A percentile compares a stretch with the other conserved stretches of the same genome.
These are phyloP conservation scores for Drosophila longiperda DNA, from an alignment of 2,888 invertebrate species.

Conservation along the genomic window DNA sequence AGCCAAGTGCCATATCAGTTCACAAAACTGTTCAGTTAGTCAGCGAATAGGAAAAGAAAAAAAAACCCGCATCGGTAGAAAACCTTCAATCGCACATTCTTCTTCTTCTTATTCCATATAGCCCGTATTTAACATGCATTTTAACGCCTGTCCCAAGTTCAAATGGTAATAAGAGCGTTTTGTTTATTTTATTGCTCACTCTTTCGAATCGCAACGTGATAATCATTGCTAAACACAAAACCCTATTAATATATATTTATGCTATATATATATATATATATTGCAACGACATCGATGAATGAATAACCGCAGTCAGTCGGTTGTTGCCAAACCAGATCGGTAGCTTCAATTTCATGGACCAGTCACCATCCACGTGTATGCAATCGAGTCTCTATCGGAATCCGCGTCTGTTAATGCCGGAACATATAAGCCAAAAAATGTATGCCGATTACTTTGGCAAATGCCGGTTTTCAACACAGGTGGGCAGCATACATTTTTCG, in stretches of 20 bases:
- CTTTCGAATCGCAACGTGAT: conserved; percentile 67
- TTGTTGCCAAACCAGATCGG: conserved; percentile 56
- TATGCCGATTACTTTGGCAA: conserved; percentile 63
- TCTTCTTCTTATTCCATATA: conserved; percentile 28
- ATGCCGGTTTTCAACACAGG: conserved; percentile 64
- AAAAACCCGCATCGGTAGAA: conserved; percentile 51
- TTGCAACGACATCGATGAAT: conserved; percentile 56
- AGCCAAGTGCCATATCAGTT: conserved; percentile 18
- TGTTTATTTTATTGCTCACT: conserved; percentile 52
- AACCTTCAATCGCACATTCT: conserved; percentile 61
- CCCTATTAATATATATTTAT: conserved; percentile 8
- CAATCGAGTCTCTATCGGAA: conserved; percentile 27
- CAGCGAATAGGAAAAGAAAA: conserved; percentile 45
- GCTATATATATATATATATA: conserved; percentile 1
- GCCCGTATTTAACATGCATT: conserved; percentile 66
- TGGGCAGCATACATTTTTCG: conserved; percentile 52
- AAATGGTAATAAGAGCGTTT: conserved; percentile 60
- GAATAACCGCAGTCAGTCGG: conserved; percentile 50
- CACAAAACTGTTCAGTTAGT: conserved; percentile 32
- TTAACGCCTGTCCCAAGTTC: conserved; percentile 72
- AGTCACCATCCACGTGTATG: conserved; percentile 59
- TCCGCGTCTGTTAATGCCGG: conserved; percentile 63
- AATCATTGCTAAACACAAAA: conserved; percentile 59
- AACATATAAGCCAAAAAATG: conserved; percentile 74
- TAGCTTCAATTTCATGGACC: conserved; percentile 46